These are phyloP conservation scores for Chaenocephalus aceratus DNA, from an alignment of 2,113 vertebrate species.

Conservation along the genomic window DNA sequence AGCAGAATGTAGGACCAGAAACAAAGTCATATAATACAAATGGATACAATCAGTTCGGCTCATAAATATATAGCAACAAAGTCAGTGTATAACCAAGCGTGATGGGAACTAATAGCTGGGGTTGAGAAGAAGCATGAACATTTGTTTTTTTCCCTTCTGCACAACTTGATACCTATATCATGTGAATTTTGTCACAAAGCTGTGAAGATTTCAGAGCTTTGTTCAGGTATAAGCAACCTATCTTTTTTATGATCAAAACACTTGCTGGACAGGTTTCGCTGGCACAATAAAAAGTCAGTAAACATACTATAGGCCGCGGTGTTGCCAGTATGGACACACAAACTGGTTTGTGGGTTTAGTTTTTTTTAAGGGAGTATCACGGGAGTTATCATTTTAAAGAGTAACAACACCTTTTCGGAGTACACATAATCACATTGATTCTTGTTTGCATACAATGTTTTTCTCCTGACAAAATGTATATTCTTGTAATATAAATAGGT, in stretches of 20 bases:
- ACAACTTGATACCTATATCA: constrained; percentile 22
- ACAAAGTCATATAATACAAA: constrained; percentile 44
- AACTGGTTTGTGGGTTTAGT: background rate
- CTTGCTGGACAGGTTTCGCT: background rate
- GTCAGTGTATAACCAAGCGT: background rate
- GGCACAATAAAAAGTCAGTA: background rate
- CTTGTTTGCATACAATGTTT: background rate
- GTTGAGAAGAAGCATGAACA: constrained; percentile 12
- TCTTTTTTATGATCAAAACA: background rate
- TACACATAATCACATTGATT: too few species aligned
- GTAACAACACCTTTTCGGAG: background rate
- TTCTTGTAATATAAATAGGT: background rate
- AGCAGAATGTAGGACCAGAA: background rate
- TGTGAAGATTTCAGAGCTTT: constrained; percentile 43
- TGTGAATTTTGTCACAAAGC: constrained; percentile 64
- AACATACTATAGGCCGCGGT: background rate
- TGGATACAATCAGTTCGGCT: constrained; percentile 8
- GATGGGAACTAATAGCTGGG: constrained; percentile 3
- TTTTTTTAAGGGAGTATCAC: background rate
- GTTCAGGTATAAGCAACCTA: too few species aligned
- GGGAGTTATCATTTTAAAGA: background rate
- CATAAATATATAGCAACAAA: constrained; percentile 5
- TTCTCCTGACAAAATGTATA: background rate
- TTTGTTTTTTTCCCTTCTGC: constrained; percentile 16
- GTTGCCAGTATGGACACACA: background rate